Conservation (phyloP, 37 sponge, comb jelly and placozoan species). For the Cliona cf. orientalis region DNA sequence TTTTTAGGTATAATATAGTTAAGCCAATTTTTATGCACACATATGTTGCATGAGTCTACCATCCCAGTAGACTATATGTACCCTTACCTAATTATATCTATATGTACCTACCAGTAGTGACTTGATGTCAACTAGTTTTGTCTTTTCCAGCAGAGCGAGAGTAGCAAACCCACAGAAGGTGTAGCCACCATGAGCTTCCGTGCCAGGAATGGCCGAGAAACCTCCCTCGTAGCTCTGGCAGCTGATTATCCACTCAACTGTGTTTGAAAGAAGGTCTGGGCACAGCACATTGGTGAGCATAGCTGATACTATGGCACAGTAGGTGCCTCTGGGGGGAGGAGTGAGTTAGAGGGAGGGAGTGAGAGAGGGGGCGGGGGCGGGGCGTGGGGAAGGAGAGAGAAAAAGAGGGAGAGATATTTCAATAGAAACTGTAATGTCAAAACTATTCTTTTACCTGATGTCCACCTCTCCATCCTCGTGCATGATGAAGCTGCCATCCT, state of each 20-base stretch:
- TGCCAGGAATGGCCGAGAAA: slow-evolving; percentile 77
- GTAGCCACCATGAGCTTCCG: slow-evolving; percentile 97
- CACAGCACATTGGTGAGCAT: slow-evolving; percentile 68
- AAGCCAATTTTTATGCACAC: not conserved
- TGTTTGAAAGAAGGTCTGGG: slow-evolving; percentile 67
- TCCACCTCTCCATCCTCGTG: slow-evolving; percentile 97
- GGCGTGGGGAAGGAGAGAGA: slow-evolving; percentile 1
- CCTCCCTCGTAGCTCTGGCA: slow-evolving; percentile 96
- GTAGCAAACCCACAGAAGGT: slow-evolving; percentile 96
- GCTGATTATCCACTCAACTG: slow-evolving; percentile 86
- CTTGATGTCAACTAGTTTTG: slow-evolving; percentile 60
- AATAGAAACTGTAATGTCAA: not conserved
- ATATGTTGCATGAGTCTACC: not conserved
- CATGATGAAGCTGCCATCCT: slow-evolving; percentile 91
- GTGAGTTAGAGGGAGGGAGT: not conserved
- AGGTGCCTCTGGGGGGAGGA: slow-evolving; percentile 70
- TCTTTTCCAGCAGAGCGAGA: slow-evolving; percentile 73
- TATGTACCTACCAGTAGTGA: slow-evolving; percentile 47
- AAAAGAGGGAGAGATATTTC: not conserved
- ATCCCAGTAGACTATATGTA: not conserved
- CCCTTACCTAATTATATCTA: not conserved
- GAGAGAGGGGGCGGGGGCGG: not conserved
- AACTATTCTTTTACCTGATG: slow-evolving; percentile 64
- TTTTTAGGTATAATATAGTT: too few species aligned
- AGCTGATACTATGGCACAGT: slow-evolving; percentile 89